Conservation (phyloP, 2,797 vertebrate genomes). For the Fistularia commersonii region DNA sequence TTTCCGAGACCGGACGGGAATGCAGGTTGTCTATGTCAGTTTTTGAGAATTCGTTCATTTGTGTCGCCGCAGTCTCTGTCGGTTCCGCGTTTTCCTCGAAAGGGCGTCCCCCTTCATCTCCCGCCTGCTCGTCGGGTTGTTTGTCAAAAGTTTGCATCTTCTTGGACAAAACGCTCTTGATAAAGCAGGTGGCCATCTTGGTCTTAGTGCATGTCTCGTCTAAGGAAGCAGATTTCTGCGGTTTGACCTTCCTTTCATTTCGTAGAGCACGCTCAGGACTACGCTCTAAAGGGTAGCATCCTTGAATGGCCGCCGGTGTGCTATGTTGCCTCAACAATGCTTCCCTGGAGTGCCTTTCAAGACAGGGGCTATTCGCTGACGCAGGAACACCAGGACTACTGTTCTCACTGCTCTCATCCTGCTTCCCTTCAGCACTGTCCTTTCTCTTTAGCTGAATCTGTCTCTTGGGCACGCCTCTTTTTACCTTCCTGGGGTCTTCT, state of each 20-base stretch:
- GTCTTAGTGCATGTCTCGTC: slow-evolving; percentile 78
- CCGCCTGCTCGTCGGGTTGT: slow-evolving; percentile 42
- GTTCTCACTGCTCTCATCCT: slow-evolving; percentile 76
- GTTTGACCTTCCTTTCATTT: slow-evolving; percentile 61
- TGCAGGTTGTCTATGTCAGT: slow-evolving; percentile 38
- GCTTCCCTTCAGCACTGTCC: slow-evolving; percentile 71
- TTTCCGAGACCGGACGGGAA: slow-evolving; percentile 63
- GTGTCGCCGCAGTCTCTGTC: slow-evolving; percentile 17
- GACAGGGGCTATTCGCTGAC: slow-evolving; percentile 47
- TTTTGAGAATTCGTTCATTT: slow-evolving; percentile 42
- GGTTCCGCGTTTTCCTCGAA: slow-evolving; percentile 38
- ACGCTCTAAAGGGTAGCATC: slow-evolving; percentile 32
- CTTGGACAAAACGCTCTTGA: slow-evolving; percentile 87
- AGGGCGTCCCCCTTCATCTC: slow-evolving; percentile 29
- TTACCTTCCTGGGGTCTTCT: slow-evolving; percentile 71
- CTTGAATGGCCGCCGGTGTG: slow-evolving; percentile 66
- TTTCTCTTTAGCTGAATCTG: slow-evolving; percentile 90
- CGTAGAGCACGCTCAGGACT: slow-evolving; percentile 41
- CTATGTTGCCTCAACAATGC: slow-evolving; percentile 71
- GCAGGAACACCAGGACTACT: slow-evolving; percentile 54
- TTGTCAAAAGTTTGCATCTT: slow-evolving; percentile 82
- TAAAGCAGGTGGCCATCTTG: slow-evolving; percentile 83
- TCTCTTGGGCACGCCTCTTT: slow-evolving; percentile 91
- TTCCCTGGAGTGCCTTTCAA: slow-evolving; percentile 58
- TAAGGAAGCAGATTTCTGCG: slow-evolving; percentile 84